phyloP scores from a whole-genome alignment of 2,797 vertebrate genomes.

The Argyrosomus regius region DNA sequence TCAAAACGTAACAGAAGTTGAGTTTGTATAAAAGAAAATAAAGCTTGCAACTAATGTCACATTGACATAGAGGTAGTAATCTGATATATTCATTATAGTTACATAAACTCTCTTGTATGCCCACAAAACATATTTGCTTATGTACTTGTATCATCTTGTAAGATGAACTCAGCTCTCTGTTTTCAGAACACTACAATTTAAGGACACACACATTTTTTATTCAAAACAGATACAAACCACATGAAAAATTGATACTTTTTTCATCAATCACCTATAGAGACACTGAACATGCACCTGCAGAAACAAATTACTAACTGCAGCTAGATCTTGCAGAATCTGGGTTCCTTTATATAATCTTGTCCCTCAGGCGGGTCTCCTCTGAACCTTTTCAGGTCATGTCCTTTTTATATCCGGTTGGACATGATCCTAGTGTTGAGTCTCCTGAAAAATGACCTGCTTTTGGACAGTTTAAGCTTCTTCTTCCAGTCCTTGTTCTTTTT shows the following conservation, averaged over 20 bases:
- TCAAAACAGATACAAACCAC: conserved; percentile 17
- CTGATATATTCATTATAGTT: conserved; percentile 16
- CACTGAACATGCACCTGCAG: conserved; percentile 14
- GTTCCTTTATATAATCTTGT: neutral
- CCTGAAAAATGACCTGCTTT: conserved; percentile 92
- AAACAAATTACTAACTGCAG: neutral
- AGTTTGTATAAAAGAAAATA: conserved; percentile 11
- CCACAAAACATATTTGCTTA: conserved; percentile 6
- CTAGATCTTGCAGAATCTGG: neutral
- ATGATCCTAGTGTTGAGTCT: conserved; percentile 94
- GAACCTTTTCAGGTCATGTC: neutral
- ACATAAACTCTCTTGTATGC: neutral
- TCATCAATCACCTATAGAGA: conserved; percentile 9
- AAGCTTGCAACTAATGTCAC: conserved; percentile 6
- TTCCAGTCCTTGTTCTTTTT: conserved; percentile 87
- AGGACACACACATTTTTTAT: neutral
- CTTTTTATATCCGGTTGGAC: conserved; percentile 92
- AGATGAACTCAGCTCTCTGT: conserved; percentile 13
- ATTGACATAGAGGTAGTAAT: conserved; percentile 31
- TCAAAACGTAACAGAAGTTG: neutral
- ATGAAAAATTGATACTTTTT: conserved; percentile 3
- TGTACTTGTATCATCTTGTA: neutral
- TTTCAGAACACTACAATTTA: neutral
- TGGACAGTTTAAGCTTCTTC: conserved; percentile 92
- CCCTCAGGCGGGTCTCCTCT: neutral